phyloP scores from a whole-genome alignment of 2,888 invertebrate species.

The Clepsis dumicolana region DNA sequence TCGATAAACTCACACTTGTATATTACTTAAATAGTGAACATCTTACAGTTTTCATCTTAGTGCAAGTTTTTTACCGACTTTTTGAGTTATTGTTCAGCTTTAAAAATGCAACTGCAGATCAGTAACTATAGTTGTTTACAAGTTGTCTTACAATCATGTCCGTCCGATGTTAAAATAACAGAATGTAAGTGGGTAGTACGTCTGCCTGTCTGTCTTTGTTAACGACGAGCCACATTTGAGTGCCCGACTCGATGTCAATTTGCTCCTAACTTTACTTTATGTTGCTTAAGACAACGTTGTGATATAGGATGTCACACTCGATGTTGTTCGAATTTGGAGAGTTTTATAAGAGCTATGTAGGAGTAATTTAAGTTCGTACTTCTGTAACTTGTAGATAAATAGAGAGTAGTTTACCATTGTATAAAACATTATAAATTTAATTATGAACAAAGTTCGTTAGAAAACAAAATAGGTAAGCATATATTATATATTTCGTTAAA shows the following conservation, averaged over 20 bases:
- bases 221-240: no score
- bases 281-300: not conserved
- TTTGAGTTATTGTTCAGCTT: no score
- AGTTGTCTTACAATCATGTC: constrained; percentile 20
- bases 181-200: not conserved
- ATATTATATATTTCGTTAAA: constrained; percentile 45
- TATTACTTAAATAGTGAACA: no score
- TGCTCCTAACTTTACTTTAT: not conserved
- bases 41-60: no score
- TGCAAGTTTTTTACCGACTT: no score
- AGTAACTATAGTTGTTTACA: not conserved
- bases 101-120: no score
- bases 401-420: constrained; percentile 54
- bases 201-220: not conserved
- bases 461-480: constrained; percentile 49
- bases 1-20: no score
- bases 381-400: constrained; percentile 45
- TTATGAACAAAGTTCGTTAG: constrained; percentile 72
- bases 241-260: not conserved
- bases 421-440: constrained; percentile 59
- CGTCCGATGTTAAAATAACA: constrained; percentile 21
- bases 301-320: constrained; percentile 12
- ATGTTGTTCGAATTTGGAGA: constrained; percentile 13
- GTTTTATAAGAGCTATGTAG: constrained; percentile 12
- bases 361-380: constrained; percentile 44